Evolutionary conservation across 1,140 invertebrate species (phyloP).

Genomic region (Apocrypta bakeri): DNA sequence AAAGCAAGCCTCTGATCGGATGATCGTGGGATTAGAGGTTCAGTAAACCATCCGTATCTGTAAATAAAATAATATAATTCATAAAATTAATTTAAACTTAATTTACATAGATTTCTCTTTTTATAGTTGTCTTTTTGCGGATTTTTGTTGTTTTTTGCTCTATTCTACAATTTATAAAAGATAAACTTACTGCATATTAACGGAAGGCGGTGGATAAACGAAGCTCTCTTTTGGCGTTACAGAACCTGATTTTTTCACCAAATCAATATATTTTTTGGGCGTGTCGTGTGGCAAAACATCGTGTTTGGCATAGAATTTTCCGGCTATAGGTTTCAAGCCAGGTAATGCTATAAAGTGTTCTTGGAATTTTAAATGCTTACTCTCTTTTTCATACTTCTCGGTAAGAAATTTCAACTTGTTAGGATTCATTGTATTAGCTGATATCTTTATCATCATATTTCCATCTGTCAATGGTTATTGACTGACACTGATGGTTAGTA

Average conservation of each 20-base stretch:
- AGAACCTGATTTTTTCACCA: constrained; percentile 56
- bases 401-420: constrained; percentile 59
- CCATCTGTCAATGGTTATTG: no score
- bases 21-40: constrained; percentile 56
- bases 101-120: background rate
- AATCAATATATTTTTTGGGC: constrained; percentile 59
- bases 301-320: constrained; percentile 68
- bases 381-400: constrained; percentile 63
- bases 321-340: constrained; percentile 57
- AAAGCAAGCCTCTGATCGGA: constrained; percentile 64
- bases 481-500: no score
- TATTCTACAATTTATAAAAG: constrained; percentile 28
- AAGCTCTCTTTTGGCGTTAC: constrained; percentile 61
- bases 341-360: constrained; percentile 58
- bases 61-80: background rate
- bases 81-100: no score
- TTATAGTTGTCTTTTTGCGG: constrained; percentile 18
- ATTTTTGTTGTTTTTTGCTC: no score
- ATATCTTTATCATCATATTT: background rate
- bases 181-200: constrained; percentile 65
- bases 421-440: constrained; percentile 54
- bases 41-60: constrained; percentile 67
- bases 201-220: constrained; percentile 59
- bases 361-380: constrained; percentile 52
- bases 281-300: constrained; percentile 55